Evolutionary conservation across 2,113 vertebrate species (phyloP), one percentile per base, ranked within the genome.

Genomic region (Poeciliopsis turrubarensis): DNA sequence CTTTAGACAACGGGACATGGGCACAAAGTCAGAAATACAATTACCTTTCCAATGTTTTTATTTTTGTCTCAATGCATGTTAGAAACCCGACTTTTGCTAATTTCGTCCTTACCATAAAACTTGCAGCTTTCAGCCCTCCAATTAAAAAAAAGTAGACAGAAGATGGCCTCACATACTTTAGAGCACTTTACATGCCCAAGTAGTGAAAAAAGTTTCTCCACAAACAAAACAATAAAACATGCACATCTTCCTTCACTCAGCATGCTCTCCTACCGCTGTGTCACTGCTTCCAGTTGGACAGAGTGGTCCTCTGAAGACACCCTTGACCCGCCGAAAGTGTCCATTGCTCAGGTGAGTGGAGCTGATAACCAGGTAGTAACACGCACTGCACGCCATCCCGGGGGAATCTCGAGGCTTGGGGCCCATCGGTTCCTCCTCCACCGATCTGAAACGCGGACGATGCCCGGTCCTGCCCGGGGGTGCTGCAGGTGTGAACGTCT

Each of bases 341-440:
- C 98, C 98, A 87, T 99, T 99, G 95, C 96, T 97, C 90, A 99
- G 97, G 91, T 99, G 98, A 84, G 97, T 97, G 75, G 98, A 99
- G 94, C 98, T 99, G 96, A 99, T 99, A 85, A 99, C 97, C 94
- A 99, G 95, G 94, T 99, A 99, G 85, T 96, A 96, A 91, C 98
- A 99, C 90, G 97, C 96, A 70, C 95, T 95, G 94, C 97, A 98
- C 94, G 97, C 97, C 98, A 99, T 99, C 78, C 85, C 89, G 80
- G 87, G 86, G 86, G 41, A 77, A 77, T 91, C 78, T 65, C 77
- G 77, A 71, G 75, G 80, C 84, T 80, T 57, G 12, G 79, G 86
- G 89, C 90, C 91, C 94, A 94, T 90, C 10, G 47, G 90, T 29
- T 68, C 51, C 8, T 63, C 19, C 27, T 30, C 14, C 27, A 47